These are phyloP conservation scores for Engraulis encrasicolus DNA, from an alignment of 2,113 vertebrate genomes.

Conservation along the genomic window DNA sequence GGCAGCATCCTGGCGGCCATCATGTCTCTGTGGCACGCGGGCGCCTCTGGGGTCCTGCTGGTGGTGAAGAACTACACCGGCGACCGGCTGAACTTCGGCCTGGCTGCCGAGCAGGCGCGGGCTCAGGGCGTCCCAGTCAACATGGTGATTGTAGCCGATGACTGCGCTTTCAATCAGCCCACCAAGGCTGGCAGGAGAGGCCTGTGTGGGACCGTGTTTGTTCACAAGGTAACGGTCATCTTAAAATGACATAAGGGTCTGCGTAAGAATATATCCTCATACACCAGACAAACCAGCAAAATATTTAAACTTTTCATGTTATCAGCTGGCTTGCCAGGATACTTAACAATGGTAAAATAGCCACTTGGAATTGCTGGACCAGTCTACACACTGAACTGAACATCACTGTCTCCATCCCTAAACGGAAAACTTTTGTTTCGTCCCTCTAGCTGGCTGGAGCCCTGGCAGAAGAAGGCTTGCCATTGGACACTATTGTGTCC, in stretches of 20 bases:
- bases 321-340: too few relatives aligned
- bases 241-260: background rate
- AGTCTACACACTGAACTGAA: too few relatives aligned
- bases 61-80: constrained; percentile 98
- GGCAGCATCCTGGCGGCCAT: constrained; percentile 89
- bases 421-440: background rate
- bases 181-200: constrained; percentile 89
- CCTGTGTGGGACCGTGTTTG: constrained; percentile 87
- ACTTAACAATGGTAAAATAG: too few relatives aligned
- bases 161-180: constrained; percentile 82
- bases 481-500: constrained; percentile 80
- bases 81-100: constrained; percentile 92
- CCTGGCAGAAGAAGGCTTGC: constrained; percentile 82
- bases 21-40: constrained; percentile 77
- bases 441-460: constrained; percentile 86
- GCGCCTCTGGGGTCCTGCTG: constrained; percentile 84
- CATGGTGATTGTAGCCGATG: constrained; percentile 90
- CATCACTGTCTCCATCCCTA: background rate
- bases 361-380: too few relatives aligned
- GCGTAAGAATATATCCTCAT: too few relatives aligned
- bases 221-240: constrained; percentile 84
- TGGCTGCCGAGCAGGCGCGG: constrained; percentile 87
- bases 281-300: too few relatives aligned
- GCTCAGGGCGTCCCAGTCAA: constrained; percentile 74
- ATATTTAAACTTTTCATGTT: too few relatives aligned